Evolutionary conservation across 2,113 vertebrate species (phyloP).

Genomic region (Brachyhypopomus gauderio): DNA sequence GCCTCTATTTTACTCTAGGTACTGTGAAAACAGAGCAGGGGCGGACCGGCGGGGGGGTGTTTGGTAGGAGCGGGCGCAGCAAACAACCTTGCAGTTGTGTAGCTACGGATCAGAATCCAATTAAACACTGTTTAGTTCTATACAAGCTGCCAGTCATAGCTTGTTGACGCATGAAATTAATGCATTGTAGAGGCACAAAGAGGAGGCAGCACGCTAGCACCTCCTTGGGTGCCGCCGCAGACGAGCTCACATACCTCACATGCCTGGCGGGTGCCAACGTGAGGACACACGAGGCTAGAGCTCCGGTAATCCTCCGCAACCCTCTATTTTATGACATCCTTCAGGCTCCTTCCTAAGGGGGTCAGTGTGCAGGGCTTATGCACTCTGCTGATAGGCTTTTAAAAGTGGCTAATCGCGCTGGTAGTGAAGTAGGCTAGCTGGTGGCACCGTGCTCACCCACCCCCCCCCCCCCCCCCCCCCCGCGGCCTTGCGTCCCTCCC

Average conservation of each 20-base stretch:
- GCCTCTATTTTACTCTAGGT: constrained; percentile 73
- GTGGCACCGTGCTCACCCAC: constrained; percentile 37
- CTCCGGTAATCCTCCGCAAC: constrained; percentile 34
- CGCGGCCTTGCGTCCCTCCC: constrained; percentile 28
- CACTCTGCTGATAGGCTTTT: constrained; percentile 27
- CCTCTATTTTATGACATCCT: neutral
- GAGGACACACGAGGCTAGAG: constrained; percentile 39
- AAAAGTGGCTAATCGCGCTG: constrained; percentile 38
- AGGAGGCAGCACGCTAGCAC: constrained; percentile 58
- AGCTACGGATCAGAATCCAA: constrained; percentile 77
- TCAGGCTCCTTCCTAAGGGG: constrained; percentile 9
- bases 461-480: constrained; percentile 39
- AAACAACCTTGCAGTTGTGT: constrained; percentile 69
- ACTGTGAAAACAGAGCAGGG: constrained; percentile 65
- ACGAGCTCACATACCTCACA: constrained; percentile 53
- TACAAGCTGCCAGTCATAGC: constrained; percentile 71
- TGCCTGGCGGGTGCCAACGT: constrained; percentile 59
- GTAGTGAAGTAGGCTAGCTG: constrained; percentile 17
- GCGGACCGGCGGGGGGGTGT: neutral
- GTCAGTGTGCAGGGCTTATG: constrained; percentile 28
- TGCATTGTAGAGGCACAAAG: constrained; percentile 72
- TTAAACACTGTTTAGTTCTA: constrained; percentile 78
- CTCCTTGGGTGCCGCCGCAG: constrained; percentile 57
- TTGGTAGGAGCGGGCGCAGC: constrained; percentile 30
- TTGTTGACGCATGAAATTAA: constrained; percentile 81